Conservation (phyloP, 2,888 invertebrate genomes). For the Drosophila formosana region DNA sequence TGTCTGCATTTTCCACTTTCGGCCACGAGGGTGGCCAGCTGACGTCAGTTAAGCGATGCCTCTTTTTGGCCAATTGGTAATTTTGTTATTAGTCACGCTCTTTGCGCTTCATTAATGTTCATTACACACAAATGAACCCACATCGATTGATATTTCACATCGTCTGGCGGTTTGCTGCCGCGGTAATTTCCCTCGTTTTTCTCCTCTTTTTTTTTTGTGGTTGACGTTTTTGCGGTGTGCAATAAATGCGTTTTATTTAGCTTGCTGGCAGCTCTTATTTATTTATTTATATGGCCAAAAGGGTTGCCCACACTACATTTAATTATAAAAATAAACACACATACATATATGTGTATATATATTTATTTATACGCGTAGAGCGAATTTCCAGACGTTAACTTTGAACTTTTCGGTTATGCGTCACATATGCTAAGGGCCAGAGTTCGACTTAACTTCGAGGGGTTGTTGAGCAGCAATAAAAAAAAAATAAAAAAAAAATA, state of each 20-base stretch:
- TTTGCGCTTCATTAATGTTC: constrained; percentile 81
- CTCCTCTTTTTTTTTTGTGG: constrained; percentile 44
- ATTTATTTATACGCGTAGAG: constrained; percentile 25
- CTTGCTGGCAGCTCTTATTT: constrained; percentile 46
- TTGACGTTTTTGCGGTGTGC: constrained; percentile 75
- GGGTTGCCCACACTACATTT: constrained; percentile 69
- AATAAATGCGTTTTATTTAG: constrained; percentile 63
- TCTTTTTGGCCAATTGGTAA: constrained; percentile 78
- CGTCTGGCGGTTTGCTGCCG: constrained; percentile 65
- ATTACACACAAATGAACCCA: constrained; percentile 80
- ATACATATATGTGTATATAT: constrained; percentile 20
- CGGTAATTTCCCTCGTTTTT: constrained; percentile 36
- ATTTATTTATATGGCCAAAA: constrained; percentile 48
- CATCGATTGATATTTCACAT: constrained; percentile 77
- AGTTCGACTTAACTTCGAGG: constrained; percentile 34
- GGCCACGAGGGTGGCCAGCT: constrained; percentile 47
- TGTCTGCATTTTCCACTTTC: constrained; percentile 43
- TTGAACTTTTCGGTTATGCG: constrained; percentile 62
- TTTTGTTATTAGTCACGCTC: constrained; percentile 80
- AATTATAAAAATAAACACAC: constrained; percentile 72
- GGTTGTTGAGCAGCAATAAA: constrained; percentile 30
- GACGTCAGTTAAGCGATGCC: constrained; percentile 56
- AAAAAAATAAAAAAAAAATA: neutral
- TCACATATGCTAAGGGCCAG: constrained; percentile 61
- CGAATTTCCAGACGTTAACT: constrained; percentile 53